These are phyloP conservation scores for Orthosia gracilis DNA, from an alignment of 2,888 invertebrate species.

Conservation along the genomic window DNA sequence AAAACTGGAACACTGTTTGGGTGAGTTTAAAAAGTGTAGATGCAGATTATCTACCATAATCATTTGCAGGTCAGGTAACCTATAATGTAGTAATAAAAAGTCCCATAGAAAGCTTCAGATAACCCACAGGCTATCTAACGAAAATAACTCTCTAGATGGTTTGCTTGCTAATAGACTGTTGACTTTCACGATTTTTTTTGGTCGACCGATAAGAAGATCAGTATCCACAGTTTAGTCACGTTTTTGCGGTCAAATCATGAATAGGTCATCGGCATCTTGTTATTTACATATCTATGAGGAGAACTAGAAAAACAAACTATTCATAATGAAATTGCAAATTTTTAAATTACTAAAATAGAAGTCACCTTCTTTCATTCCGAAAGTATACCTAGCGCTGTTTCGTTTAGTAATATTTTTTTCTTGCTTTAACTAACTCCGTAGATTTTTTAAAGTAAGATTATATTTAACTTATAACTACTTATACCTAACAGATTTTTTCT, in stretches of 20 bases:
- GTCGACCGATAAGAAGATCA: constrained; percentile 1
- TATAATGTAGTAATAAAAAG: background rate
- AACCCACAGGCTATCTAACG: background rate
- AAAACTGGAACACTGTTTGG: background rate
- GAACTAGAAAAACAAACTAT: constrained; percentile 12
- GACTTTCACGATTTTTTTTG: constrained; percentile 16
- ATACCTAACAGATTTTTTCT: too few species aligned
- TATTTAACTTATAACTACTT: too few species aligned
- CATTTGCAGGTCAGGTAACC: background rate
- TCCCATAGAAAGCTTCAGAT: too few species aligned
- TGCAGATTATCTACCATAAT: background rate
- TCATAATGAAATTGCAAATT: constrained; percentile 2
- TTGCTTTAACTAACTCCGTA: too few species aligned
- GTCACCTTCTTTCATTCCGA: background rate
- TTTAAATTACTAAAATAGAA: background rate
- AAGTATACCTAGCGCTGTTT: background rate
- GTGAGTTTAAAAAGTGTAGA: background rate
- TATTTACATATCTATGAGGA: constrained; percentile 32
- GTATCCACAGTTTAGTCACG: constrained; percentile 33
- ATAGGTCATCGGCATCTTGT: constrained; percentile 42
- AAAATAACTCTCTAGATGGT: background rate
- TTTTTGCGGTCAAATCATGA: constrained; percentile 34
- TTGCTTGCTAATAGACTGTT: constrained; percentile 3
- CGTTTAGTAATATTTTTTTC: background rate
- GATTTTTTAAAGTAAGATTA: too few species aligned